Percentiles rank a stretch among this genome's conserved stretches.
These are phyloP conservation scores for Onychostruthus taczanowskii DNA, from an alignment of 2,113 vertebrate species.

Conservation along the genomic window DNA sequence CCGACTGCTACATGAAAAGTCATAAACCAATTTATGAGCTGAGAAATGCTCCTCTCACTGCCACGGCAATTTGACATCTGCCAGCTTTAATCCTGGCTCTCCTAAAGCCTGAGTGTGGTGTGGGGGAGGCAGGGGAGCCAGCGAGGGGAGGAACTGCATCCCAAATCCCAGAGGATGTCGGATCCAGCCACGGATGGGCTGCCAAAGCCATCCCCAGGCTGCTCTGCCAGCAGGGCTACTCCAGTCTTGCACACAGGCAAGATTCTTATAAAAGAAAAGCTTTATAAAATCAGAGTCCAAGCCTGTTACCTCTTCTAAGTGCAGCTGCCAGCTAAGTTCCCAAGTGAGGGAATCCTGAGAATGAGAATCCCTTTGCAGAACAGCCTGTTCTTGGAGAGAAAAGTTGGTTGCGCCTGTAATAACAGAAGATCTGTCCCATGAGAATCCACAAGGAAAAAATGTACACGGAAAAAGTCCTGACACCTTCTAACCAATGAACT, in stretches of 20 bases:
- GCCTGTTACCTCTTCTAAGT: too few relatives aligned
- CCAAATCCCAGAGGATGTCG: not conserved
- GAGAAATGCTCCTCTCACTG: conserved; percentile 16
- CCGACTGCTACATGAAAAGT: not conserved
- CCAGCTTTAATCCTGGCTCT: not conserved
- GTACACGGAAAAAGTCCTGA: not conserved
- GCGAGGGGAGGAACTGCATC: not conserved
- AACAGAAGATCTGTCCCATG: not conserved
- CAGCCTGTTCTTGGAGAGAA: not conserved
- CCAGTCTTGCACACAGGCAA: not conserved
- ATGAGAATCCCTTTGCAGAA: too few relatives aligned
- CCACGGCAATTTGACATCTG: not conserved
- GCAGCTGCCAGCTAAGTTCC: not conserved
- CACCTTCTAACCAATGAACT: too few relatives aligned
- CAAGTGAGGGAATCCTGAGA: not conserved
- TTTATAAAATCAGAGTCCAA: not conserved
- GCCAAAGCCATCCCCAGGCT: not conserved
- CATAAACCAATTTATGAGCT: conserved; percentile 56
- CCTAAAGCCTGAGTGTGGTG: not conserved
- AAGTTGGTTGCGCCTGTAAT: not conserved
- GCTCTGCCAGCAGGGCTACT: not conserved
- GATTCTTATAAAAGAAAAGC: not conserved
- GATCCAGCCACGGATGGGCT: accelerated
- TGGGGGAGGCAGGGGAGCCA: not conserved
- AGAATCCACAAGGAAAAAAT: not conserved